These are phyloP conservation scores for Harpalus rubripes DNA, from an alignment of 2,888 invertebrate genomes.

Conservation along the genomic window DNA sequence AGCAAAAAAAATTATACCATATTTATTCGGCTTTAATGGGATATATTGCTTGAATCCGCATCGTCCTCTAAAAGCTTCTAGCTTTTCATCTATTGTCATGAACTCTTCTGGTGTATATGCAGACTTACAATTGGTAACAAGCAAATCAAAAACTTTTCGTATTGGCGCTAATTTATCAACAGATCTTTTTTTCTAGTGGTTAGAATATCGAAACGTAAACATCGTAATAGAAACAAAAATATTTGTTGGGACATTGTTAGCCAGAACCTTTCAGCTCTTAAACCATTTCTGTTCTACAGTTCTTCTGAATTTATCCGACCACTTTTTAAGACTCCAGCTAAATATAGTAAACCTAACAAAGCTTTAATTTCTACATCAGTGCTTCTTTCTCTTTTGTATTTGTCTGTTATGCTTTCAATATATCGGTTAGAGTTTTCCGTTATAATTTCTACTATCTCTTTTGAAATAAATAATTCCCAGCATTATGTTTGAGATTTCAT, in stretches of 20 bases:
- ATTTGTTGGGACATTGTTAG: constrained; percentile 69
- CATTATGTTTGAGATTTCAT: neutral
- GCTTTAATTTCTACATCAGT: constrained; percentile 69
- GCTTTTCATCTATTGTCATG: constrained; percentile 72
- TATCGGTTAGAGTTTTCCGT: neutral
- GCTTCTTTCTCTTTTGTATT: neutral
- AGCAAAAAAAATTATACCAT: constrained; percentile 72
- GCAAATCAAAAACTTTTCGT: constrained; percentile 71
- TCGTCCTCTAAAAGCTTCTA: constrained; percentile 71
- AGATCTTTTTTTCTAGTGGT: constrained; percentile 66
- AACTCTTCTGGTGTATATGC: constrained; percentile 66
- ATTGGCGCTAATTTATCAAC: constrained; percentile 71
- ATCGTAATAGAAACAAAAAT: constrained; percentile 69
- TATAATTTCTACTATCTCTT: neutral
- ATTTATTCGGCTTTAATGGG: constrained; percentile 72
- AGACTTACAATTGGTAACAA: constrained; percentile 72
- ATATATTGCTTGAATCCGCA: constrained; percentile 73
- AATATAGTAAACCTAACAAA: constrained; percentile 70
- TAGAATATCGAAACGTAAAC: constrained; percentile 70
- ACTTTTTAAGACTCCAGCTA: constrained; percentile 69
- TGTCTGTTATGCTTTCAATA: neutral
- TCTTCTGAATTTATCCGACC: constrained; percentile 68
- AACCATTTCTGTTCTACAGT: constrained; percentile 69
- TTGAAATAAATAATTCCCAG: constrained; percentile 15
- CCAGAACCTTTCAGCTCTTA: constrained; percentile 70